Evolutionary conservation across 2,797 vertebrate genomes (phyloP), one percentile per base, ranked within the genome.

Genomic region (Lophius americanus): DNA sequence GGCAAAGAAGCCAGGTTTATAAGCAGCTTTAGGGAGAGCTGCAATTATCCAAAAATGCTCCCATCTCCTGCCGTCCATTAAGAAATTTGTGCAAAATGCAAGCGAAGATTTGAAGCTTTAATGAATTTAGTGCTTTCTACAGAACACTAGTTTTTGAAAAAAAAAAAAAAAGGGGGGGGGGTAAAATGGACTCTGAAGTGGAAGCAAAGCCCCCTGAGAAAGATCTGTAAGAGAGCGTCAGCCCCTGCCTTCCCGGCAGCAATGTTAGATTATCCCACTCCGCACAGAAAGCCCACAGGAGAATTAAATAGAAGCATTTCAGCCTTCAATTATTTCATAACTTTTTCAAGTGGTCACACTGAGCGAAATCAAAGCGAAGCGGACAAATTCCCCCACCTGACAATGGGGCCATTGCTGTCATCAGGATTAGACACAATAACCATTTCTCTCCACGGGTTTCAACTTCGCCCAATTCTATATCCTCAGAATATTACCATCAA

Each of bases 361-460:
- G 77, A 54, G 68, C 14, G 1, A 68, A 80, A 79, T 81, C 69
- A 81, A 70, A 84, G 62, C 41, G 60, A 63, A 74, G 48, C 41
- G 2, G 71, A 78, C 71, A 58, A 23, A 78, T 83, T 79, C 75
- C 62, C 73, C 12, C 66, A 76, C 64, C 80, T 76, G 72, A 65
- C 73, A 76, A 66, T 55, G 66, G 67, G 81, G 78, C 78, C 73
- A 44, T 68, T 67, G 75, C 80, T 76, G 80, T 88, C 79, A 83
- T 86, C 73, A 49, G 85, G 86, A 88, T 88, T 91, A 87, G 76
- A 73, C 62, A 46, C 72, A 78, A 85, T 87, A 78, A 83, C 84
- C 76, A 68, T 71, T 84, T 87, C 81, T 70, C 72, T 78, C 73
- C 14, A 6, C 11, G 32, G 74, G 73, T 68, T 67, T 73, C 64